These are phyloP conservation scores for Diplosoma virens DNA, from an alignment of 23 tunicate genomes.

Conservation along the genomic window DNA sequence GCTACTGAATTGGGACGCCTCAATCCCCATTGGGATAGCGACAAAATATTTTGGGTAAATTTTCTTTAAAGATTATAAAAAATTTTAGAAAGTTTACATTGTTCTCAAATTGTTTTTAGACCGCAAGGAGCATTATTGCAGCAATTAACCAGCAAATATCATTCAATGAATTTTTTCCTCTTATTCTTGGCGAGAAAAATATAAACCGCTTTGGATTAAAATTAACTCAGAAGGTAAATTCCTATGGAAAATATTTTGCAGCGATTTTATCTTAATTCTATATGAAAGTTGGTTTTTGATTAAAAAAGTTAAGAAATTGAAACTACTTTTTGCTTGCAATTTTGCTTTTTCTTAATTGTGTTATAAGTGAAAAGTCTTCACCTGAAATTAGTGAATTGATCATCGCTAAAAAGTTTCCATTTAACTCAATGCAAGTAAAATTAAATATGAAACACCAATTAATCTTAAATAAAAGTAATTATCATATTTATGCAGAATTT, in stretches of 20 bases:
- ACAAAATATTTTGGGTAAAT: slow-evolving; percentile 17
- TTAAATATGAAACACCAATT: too few relatives aligned
- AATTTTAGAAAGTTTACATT: neutral
- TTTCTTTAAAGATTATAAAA: neutral
- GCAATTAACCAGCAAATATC: slow-evolving; percentile 71
- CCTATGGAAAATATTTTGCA: neutral
- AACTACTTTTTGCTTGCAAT: neutral
- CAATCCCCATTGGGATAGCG: slow-evolving; percentile 64
- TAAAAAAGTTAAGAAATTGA: too few relatives aligned
- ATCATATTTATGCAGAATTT: too few relatives aligned
- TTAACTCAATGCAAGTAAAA: too few relatives aligned
- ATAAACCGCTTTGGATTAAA: slow-evolving; percentile 61
- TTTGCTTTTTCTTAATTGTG: neutral
- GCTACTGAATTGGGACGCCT: slow-evolving; percentile 25
- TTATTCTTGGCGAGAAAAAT: slow-evolving; percentile 44
- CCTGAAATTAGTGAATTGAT: too few relatives aligned
- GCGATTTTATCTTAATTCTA: too few relatives aligned
- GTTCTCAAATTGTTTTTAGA: slow-evolving; percentile 7
- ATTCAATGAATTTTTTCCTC: slow-evolving; percentile 66
- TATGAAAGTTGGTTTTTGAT: too few relatives aligned
- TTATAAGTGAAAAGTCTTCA: too few relatives aligned
- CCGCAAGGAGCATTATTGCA: slow-evolving; percentile 36
- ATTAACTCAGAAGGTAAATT: slow-evolving; percentile 37
- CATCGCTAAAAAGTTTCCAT: too few relatives aligned
- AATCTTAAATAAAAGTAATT: too few relatives aligned